These are phyloP conservation scores for Caenorhabditis drosophilae DNA, from an alignment of 2,888 invertebrate genomes.

Conservation along the genomic window DNA sequence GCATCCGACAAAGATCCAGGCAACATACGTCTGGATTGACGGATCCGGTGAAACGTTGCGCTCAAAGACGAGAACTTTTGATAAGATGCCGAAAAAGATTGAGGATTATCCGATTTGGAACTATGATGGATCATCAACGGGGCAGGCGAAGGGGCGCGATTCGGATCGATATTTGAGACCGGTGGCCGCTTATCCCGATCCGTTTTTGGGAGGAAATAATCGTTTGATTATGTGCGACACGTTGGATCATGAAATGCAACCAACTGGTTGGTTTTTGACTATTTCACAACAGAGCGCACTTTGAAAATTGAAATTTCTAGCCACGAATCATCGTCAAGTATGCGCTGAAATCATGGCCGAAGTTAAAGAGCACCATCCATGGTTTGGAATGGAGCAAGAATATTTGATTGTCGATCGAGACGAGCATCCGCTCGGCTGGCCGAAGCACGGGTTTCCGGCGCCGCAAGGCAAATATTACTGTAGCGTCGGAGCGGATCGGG, in stretches of 20 bases:
- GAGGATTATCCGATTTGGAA: slow-evolving; percentile 84
- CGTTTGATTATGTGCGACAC: slow-evolving; percentile 72
- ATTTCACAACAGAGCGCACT: slow-evolving; percentile 6
- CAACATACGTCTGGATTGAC: slow-evolving; percentile 92
- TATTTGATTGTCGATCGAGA: slow-evolving; percentile 72
- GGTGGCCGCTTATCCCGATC: slow-evolving; percentile 59
- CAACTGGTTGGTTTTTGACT: slow-evolving; percentile 75
- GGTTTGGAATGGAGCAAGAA: slow-evolving; percentile 74
- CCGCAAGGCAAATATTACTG: slow-evolving; percentile 80
- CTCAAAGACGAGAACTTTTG: slow-evolving; percentile 85
- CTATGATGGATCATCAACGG: slow-evolving; percentile 90
- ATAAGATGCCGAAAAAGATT: slow-evolving; percentile 79
- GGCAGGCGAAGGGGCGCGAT: slow-evolving; percentile 74
- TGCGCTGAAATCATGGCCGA: slow-evolving; percentile 71
- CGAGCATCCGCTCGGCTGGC: slow-evolving; percentile 68
- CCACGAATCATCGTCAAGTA: slow-evolving; percentile 70
- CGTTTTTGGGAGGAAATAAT: slow-evolving; percentile 59
- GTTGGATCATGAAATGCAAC: slow-evolving; percentile 83
- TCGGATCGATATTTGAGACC: slow-evolving; percentile 70
- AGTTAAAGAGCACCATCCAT: slow-evolving; percentile 69
- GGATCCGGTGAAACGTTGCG: slow-evolving; percentile 88
- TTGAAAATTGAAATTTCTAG: slow-evolving; percentile 12
- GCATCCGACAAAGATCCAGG: slow-evolving; percentile 70
- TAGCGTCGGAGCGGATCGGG: slow-evolving; percentile 92
- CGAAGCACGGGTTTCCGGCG: slow-evolving; percentile 66